These are phyloP conservation scores for Tetrax tetrax DNA, from an alignment of 2,113 vertebrate genomes.

Conservation along the genomic window DNA sequence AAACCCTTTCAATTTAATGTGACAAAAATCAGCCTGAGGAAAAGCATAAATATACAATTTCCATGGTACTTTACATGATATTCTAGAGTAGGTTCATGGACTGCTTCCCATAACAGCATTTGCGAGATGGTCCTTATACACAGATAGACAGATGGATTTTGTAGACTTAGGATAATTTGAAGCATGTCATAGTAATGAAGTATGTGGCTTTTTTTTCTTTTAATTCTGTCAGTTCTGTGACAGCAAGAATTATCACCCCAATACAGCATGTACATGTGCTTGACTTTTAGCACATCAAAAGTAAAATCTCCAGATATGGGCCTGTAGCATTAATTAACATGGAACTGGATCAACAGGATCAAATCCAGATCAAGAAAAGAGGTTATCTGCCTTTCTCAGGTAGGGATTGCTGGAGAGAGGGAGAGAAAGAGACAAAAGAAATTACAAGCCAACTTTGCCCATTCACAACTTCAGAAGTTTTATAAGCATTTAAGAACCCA, in stretches of 20 bases:
- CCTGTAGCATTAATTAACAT: conserved; percentile 5
- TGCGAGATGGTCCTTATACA: background rate
- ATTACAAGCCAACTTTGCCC: background rate
- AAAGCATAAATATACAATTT: background rate
- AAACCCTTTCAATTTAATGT: background rate
- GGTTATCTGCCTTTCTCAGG: background rate
- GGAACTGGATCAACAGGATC: conserved; percentile 8
- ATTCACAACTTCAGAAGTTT: background rate
- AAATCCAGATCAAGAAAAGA: conserved; percentile 16
- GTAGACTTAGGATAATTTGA: background rate
- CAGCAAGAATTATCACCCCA: background rate
- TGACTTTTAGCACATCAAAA: conserved; percentile 15
- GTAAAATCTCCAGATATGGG: background rate
- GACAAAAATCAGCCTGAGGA: background rate
- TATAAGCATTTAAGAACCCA: background rate
- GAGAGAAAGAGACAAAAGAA: background rate
- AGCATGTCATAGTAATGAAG: background rate
- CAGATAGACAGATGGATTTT: background rate
- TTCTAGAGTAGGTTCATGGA: background rate
- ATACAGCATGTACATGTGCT: background rate
- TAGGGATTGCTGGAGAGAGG: background rate
- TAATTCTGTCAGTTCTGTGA: conserved; percentile 6
- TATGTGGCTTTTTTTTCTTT: background rate
- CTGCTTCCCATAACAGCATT: background rate
- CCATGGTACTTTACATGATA: background rate